Evolutionary conservation across 2,113 vertebrate species (phyloP).

Genomic region (Sander lucioperca): DNA sequence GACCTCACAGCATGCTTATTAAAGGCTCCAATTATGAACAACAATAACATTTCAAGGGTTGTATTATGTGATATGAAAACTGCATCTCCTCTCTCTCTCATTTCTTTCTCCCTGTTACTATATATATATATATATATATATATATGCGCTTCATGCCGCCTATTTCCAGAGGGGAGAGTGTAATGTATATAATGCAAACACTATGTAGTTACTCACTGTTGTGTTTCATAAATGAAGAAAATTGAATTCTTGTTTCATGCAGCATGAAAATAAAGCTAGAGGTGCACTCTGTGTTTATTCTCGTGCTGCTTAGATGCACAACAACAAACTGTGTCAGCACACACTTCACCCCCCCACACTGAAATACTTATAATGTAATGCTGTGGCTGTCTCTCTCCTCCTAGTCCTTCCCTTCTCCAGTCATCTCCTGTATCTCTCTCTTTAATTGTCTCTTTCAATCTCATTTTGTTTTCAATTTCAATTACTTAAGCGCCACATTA

Average conservation of each 20-base stretch:
- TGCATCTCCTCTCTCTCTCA: neutral
- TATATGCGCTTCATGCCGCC: neutral
- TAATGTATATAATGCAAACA: conserved; percentile 9
- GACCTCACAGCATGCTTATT: conserved; percentile 26
- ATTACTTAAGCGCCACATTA: conserved; percentile 55
- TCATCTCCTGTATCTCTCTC: conserved; percentile 3
- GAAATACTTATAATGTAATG: conserved; percentile 43
- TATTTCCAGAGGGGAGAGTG: conserved; percentile 22
- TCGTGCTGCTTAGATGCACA: conserved; percentile 38
- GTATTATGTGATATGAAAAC: neutral
- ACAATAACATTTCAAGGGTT: conserved; percentile 42
- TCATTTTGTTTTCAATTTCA: conserved; percentile 60
- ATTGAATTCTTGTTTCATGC: neutral
- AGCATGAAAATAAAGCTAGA: conserved; percentile 30
- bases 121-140: no score
- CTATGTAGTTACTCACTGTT: conserved; percentile 7
- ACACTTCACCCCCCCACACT: conserved; percentile 23
- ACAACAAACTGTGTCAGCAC: conserved; percentile 59
- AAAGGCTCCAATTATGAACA: conserved; percentile 48
- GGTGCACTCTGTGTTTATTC: conserved; percentile 43
- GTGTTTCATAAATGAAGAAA: conserved; percentile 6
- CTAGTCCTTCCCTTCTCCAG: neutral
- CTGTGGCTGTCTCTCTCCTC: conserved; percentile 8
- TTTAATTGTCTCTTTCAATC: conserved; percentile 51
- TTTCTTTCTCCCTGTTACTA: neutral